Evolutionary conservation across 1,140 invertebrate genomes (phyloP).

Genomic region (Bombus pyrosoma): DNA sequence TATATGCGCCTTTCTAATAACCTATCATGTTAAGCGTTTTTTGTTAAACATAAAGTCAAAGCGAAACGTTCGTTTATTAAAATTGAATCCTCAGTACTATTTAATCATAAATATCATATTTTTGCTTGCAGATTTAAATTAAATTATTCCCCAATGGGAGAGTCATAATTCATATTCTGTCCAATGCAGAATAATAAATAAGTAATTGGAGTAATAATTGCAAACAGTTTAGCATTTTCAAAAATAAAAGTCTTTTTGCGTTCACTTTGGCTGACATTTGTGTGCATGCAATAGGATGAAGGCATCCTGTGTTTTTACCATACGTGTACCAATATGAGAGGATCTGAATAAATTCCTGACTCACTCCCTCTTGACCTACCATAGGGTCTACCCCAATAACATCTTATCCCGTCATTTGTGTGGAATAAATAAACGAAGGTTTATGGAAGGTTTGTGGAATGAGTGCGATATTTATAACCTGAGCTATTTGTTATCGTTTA

Average conservation of each 20-base stretch:
- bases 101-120: neutral
- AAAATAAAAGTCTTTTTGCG: neutral
- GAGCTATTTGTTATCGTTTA: neutral
- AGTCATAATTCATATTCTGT: no score
- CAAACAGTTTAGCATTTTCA: neutral
- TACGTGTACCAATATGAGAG: neutral
- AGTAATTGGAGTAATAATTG: neutral
- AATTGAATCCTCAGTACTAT: neutral
- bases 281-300: neutral
- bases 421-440: conserved; percentile 8
- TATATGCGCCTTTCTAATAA: neutral
- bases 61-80: neutral
- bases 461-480: conserved; percentile 14
- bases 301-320: neutral
- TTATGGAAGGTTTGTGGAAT: neutral
- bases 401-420: neutral
- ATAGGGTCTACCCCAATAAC: neutral
- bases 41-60: neutral
- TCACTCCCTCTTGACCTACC: neutral
- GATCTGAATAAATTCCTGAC: conserved; percentile 36
- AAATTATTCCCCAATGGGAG: neutral
- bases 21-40: neutral
- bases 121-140: neutral
- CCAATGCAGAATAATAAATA: neutral
- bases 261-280: neutral